Conservation (phyloP, 2,113 vertebrate species). For the Solenodon paradoxus region DNA sequence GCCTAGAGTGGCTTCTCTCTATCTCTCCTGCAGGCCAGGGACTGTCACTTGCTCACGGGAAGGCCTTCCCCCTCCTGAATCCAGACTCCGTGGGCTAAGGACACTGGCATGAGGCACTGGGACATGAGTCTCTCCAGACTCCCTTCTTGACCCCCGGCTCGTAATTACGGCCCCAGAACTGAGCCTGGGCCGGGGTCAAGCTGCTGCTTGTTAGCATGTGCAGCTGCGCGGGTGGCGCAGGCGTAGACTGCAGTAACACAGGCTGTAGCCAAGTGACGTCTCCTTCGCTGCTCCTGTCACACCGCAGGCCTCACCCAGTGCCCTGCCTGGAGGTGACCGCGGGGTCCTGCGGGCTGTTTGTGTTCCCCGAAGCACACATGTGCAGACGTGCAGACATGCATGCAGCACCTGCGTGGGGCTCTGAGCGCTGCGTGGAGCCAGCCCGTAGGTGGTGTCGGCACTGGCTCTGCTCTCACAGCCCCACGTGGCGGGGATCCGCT, state of each 20-base stretch:
- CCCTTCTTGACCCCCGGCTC: not conserved
- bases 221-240: not conserved
- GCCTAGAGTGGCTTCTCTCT: not conserved
- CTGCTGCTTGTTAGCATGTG: no score
- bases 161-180: fast-evolving
- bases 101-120: not conserved
- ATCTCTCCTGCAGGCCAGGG: not conserved
- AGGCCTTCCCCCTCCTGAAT: not conserved
- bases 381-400: no score
- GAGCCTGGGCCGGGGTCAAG: not conserved
- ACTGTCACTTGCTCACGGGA: not conserved
- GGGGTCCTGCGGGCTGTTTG: no score
- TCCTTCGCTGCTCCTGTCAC: not conserved
- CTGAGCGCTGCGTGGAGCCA: not conserved
- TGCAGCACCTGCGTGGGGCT: not conserved
- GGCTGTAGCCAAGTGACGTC: not conserved
- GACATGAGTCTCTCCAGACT: not conserved
- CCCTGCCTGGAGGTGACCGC: not conserved
- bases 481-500: not conserved
- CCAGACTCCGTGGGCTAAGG: not conserved
- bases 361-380: no score
- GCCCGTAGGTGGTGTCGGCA: not conserved
- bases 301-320: not conserved
- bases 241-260: not conserved
- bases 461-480: not conserved